These are phyloP conservation scores for Caerostris darwini DNA, from an alignment of 1,140 invertebrate species.

Conservation along the genomic window DNA sequence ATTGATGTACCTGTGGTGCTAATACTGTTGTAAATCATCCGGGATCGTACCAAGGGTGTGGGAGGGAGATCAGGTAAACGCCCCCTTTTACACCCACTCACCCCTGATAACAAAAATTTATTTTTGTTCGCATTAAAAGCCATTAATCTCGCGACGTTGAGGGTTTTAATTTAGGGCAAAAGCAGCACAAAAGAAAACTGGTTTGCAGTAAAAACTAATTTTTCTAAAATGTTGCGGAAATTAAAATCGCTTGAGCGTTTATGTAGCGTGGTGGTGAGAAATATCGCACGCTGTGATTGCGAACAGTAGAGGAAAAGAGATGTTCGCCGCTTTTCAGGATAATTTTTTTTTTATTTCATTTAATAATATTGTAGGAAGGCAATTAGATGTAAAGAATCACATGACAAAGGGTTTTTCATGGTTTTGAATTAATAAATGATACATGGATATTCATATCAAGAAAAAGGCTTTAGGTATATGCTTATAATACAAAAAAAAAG, in stretches of 20 bases:
- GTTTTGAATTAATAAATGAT: too few species aligned
- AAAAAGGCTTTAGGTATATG: too few species aligned
- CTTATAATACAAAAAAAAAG: too few species aligned
- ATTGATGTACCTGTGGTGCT: constrained; percentile 54
- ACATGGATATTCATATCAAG: too few species aligned
- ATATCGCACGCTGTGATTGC: not conserved
- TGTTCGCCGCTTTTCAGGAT: not conserved
- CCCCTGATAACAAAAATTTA: constrained; percentile 21
- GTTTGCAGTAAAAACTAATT: constrained; percentile 33
- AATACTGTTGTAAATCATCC: constrained; percentile 56
- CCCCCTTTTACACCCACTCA: constrained; percentile 3
- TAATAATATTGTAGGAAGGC: not conserved
- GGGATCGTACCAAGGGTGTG: not conserved
- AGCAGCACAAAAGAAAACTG: constrained; percentile 20
- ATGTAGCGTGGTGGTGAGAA: not conserved
- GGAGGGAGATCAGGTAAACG: constrained; percentile 61
- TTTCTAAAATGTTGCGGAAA: not conserved
- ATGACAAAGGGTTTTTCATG: not conserved
- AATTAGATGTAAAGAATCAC: not conserved
- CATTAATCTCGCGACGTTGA: constrained; percentile 46
- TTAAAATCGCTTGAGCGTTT: not conserved
- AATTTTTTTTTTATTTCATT: not conserved
- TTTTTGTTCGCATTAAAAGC: constrained; percentile 33
- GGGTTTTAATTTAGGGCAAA: constrained; percentile 49
- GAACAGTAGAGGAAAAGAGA: not conserved